A percentile compares a stretch with the other conserved stretches of the same genome.
Evolutionary conservation across 2,797 vertebrate genomes (phyloP).

Genomic region (Anguilla megastoma): DNA sequence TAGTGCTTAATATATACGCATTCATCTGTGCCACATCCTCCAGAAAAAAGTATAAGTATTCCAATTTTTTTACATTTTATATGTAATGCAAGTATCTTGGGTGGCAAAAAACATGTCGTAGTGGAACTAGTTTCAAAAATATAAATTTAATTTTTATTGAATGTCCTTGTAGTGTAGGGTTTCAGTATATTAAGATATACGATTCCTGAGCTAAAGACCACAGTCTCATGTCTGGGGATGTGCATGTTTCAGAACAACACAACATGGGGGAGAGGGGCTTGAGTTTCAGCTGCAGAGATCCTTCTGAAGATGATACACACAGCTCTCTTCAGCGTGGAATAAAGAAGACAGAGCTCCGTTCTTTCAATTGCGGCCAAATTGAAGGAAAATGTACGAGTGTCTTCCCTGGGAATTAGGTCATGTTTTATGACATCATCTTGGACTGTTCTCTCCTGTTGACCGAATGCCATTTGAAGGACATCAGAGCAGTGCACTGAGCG

Average conservation of each 20-base stretch:
- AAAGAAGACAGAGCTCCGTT: slow-evolving; percentile 66
- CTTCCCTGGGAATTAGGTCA: slow-evolving; percentile 74
- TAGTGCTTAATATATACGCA: not conserved
- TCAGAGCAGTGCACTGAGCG: slow-evolving; percentile 57
- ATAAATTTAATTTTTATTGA: too few species aligned
- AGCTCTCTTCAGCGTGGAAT: slow-evolving; percentile 58
- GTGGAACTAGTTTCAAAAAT: too few species aligned
- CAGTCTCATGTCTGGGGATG: not conserved
- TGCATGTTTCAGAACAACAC: not conserved
- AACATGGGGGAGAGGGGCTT: not conserved
- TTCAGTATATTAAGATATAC: too few species aligned
- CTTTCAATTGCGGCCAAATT: slow-evolving; percentile 73
- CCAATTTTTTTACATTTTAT: too few species aligned
- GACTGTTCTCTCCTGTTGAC: slow-evolving; percentile 61
- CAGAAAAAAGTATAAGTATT: too few species aligned
- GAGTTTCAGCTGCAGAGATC: not conserved
- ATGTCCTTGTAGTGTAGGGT: too few species aligned
- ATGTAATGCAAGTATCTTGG: too few species aligned
- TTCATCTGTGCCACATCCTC: not conserved
- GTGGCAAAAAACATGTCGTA: too few species aligned
- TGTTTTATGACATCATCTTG: slow-evolving; percentile 75
- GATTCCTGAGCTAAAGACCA: not conserved
- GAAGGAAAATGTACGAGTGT: slow-evolving; percentile 77
- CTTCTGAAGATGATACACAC: slow-evolving; percentile 51
- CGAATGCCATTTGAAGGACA: slow-evolving; percentile 60